A percentile compares a stretch with the other conserved stretches of the same genome.
phyloP scores from a whole-genome alignment of 2,797 vertebrate genomes.

The Muraenolepis orangiensis region DNA sequence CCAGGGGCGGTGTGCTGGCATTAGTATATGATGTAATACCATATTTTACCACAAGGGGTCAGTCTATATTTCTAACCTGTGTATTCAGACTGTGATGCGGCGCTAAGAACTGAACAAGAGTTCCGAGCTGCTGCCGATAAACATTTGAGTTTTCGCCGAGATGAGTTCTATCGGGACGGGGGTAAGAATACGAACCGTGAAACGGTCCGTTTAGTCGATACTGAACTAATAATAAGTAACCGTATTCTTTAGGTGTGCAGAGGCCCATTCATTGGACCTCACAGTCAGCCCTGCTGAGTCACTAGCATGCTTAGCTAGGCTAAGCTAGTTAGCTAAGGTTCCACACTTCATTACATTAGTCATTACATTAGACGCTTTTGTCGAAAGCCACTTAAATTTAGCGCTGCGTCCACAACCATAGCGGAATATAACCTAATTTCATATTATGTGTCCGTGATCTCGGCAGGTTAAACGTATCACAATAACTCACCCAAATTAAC shows the following conservation, averaged over 20 bases:
- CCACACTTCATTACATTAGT: too few species aligned
- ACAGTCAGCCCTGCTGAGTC: neutral
- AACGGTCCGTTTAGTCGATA: neutral
- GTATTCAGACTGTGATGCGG: neutral
- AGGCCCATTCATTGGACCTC: neutral
- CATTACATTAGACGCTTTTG: too few species aligned
- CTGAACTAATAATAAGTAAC: neutral
- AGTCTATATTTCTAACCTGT: neutral
- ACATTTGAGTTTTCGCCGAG: neutral
- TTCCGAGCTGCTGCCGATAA: neutral
- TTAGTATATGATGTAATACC: too few species aligned
- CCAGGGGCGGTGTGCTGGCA: too few species aligned
- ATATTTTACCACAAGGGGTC: neutral
- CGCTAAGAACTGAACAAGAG: neutral
- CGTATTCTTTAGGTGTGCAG: neutral
- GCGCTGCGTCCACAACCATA: neutral
- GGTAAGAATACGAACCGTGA: neutral
- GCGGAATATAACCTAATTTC: neutral
- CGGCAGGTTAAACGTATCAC: neutral
- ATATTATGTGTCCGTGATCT: neutral
- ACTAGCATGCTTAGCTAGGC: neutral
- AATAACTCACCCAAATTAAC: neutral
- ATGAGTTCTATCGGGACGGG: neutral
- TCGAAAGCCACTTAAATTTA: neutral
- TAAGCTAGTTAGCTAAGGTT: neutral